These are phyloP conservation scores for Drosophila nr. medialis DNA, from an alignment of 2,888 invertebrate genomes.

Conservation along the genomic window DNA sequence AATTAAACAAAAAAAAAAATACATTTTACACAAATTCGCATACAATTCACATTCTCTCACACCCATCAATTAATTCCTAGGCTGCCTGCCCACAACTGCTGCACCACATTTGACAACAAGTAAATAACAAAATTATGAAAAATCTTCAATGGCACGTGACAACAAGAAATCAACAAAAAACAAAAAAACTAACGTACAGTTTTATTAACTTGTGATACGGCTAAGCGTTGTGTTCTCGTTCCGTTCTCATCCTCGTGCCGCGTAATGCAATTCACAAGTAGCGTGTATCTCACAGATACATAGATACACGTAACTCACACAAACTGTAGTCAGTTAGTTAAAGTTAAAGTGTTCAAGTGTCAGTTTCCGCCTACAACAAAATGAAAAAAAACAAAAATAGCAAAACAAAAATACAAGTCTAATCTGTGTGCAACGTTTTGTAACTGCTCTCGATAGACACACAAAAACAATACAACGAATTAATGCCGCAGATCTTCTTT, in stretches of 20 bases:
- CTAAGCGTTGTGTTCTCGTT: conserved; percentile 3
- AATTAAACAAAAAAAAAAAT: conserved; percentile 40
- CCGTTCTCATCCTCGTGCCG: conserved; percentile 42
- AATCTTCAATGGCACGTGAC: conserved; percentile 45
- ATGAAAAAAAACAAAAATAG: conserved; percentile 14
- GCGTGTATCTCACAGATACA: conserved; percentile 45
- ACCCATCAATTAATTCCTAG: conserved; percentile 43
- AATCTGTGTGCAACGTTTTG: conserved; percentile 30
- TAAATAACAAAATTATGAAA: conserved; percentile 26
- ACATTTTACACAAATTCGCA: conserved; percentile 24
- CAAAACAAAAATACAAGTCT: conserved; percentile 15
- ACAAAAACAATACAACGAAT: conserved; percentile 19
- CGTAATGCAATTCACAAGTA: conserved; percentile 31
- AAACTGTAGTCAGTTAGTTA: conserved; percentile 25
- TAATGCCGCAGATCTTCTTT: conserved; percentile 17
- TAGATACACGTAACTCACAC: conserved; percentile 44
- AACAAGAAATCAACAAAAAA: conserved; percentile 7
- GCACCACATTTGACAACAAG: conserved; percentile 29
- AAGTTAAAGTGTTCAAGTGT: conserved; percentile 56
- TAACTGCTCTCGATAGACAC: conserved; percentile 36
- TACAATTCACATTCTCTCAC: conserved; percentile 21
- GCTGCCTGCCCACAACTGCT: conserved; percentile 49
- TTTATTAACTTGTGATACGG: conserved; percentile 20
- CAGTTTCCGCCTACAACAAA: conserved; percentile 61
- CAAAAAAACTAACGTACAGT: conserved; percentile 22